Evolutionary conservation across 2,888 invertebrate species (phyloP), one percentile per base, ranked within the genome.

Genomic region (Dermolepida albohirtum): DNA sequence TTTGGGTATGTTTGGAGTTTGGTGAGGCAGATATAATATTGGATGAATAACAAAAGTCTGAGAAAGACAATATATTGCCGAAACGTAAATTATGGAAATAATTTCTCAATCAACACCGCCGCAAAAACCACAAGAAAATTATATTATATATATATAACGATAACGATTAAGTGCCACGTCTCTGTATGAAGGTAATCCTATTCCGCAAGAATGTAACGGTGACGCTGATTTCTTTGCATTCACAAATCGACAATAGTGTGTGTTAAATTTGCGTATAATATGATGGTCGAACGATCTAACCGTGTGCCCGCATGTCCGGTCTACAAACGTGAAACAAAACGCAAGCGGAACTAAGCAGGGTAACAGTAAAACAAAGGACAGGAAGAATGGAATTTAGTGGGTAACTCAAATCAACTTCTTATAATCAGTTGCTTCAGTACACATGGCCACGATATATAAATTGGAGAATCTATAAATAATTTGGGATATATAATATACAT

Each of bases 331-430:
- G 55, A 55, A 52, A 62, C 66, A 59, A 65, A 68, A 68, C 62
- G 62, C 68, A 68, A 52, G 69, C 69, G 69, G 69, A 69, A 69
- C 69, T 69, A 69, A 69, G 50, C 66, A 50, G 66, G 49, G 63
- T 66, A 69, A 66, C 62, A 43, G 69, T 62, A 63, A 66, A 69
- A 63, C 50, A 69, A 69, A 66, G 62, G 69, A 62, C 66, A 69
- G 69, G 63, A 69, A 69, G 67, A 64, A 64, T 50, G 52, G 49
- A 51, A 39, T 57, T 57, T 66, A 66, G 12, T 57, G 66, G 49
- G 54, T 49, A 66, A 39, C 54, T 57, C 22, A 40, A 41, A 51
- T 64, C 64, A 34, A 17, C 41, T 41, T 64, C 43, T 64, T 51
- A 57, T 57, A 27, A 34, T 34, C 2, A 7, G 10, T 10, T 34